Base-by-base conservation (phyloP, 2,113 vertebrate species). In the Periophthalmus modestus region DNA sequence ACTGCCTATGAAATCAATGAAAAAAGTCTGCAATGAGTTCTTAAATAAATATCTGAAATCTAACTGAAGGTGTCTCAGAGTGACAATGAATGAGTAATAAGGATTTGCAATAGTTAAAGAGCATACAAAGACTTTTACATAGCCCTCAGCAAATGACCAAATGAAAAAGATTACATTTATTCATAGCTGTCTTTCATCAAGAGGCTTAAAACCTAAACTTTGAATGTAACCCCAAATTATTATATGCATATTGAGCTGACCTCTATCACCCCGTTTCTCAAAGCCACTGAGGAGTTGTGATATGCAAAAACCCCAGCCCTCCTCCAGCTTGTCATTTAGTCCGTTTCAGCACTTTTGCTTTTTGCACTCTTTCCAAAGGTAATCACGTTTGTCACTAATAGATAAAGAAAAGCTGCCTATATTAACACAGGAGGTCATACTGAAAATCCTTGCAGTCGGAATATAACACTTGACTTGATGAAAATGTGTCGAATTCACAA, bases 161-260 rank as follows among this genome's bases (percentile, higher is more conserved):
- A 78, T 78, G 85, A 85, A 79, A 90, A 90, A 91, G 88, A 91
- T 91, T 90, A 91, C 87, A 88, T 92, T 90, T 92, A 92, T 91
- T 90, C 88, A 90, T 84, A 78, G 87, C 87, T 66, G 87, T 82
- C 87, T 91, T 91, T 91, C 89, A 92, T 92, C 90, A 89, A 89
- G 89, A 85, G 84, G 90, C 90, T 92, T 92, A 91, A 88, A 89
- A 85, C 83, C 88, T 68, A 89, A 87, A 89, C 89, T 90, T 86
- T 79, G 82, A 89, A 89, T 89, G 85, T 89, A 91, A 88, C 88
- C 88, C 82, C 84, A 92, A 92, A 91, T 91, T 66, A 91, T 91
- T 66, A 90, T 91, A 92, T 92, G 91, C 89, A 92, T 91, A 92
- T 89, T 89, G 87, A 82, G 83, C 82, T 91, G 91, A 92, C 90